Evolutionary conservation across 2,113 vertebrate species (phyloP).

Genomic region (Podiceps cristatus): DNA sequence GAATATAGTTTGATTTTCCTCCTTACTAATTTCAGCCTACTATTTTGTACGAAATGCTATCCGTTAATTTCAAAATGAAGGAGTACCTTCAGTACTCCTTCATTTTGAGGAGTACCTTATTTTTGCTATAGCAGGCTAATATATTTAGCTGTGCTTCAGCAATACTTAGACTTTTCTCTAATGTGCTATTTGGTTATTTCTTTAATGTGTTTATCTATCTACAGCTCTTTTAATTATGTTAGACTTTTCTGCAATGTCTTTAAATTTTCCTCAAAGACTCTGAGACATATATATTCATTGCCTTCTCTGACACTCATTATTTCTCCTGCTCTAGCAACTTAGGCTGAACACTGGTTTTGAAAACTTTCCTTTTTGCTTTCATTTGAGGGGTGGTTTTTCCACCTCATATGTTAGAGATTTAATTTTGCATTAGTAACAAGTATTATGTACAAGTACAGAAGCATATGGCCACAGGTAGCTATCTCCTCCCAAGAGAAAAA

Average conservation of each 20-base stretch:
- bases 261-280: slow-evolving; percentile 41
- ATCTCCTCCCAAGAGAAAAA: neutral
- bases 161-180: neutral
- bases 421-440: neutral
- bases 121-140: neutral
- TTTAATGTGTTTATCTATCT: slow-evolving; percentile 22
- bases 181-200: neutral
- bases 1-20: neutral
- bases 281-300: neutral
- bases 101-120: neutral
- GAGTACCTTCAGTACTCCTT: too few relatives aligned
- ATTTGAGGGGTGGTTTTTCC: neutral
- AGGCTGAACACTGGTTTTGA: neutral
- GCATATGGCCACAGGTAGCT: neutral
- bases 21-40: neutral
- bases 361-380: neutral
- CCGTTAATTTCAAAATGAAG: neutral
- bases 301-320: neutral
- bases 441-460: neutral
- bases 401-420: neutral
- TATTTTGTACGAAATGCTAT: neutral
- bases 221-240: slow-evolving; percentile 19
- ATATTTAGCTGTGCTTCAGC: neutral
- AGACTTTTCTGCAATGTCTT: slow-evolving; percentile 56
- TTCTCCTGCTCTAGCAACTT: neutral